phyloP scores from a whole-genome alignment of 2,888 invertebrate species.

The Encarsia formosa region DNA sequence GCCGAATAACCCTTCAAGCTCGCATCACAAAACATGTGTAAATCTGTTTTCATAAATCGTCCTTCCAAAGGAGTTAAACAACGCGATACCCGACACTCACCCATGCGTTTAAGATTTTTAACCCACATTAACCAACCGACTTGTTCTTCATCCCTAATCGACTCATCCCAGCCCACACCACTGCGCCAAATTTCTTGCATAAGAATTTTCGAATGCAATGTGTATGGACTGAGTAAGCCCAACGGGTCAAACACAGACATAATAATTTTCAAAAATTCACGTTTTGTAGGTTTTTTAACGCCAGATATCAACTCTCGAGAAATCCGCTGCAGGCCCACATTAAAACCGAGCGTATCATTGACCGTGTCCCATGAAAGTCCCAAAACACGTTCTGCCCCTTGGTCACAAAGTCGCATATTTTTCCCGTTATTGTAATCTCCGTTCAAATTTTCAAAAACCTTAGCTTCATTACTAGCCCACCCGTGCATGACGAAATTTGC shows the following conservation, averaged over 20 bases:
- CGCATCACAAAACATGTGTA: too few species aligned
- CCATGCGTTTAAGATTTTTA: conserved; percentile 20
- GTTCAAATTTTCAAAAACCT: too few species aligned
- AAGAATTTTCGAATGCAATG: not conserved
- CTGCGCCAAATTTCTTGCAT: conserved; percentile 3
- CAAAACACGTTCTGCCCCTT: not conserved
- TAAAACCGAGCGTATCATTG: too few species aligned
- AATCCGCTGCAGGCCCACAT: too few species aligned
- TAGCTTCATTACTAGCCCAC: not conserved
- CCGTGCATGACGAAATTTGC: conserved; percentile 2
- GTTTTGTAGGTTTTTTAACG: not conserved
- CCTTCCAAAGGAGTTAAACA: too few species aligned
- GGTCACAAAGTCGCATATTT: not conserved
- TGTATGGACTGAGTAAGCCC: not conserved
- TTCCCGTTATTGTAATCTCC: too few species aligned
- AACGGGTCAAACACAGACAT: conserved; percentile 1
- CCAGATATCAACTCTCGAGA: not conserved
- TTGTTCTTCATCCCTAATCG: conserved; percentile 9
- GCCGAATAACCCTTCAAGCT: too few species aligned
- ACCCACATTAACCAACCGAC: too few species aligned
- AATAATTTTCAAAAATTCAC: not conserved
- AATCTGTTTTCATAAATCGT: too few species aligned
- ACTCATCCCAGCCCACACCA: conserved; percentile 2
- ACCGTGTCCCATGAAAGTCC: too few species aligned
- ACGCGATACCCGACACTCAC: conserved; percentile 12